These are phyloP conservation scores for Platysteira castanea DNA, from an alignment of 2,113 vertebrate genomes.

Conservation along the genomic window DNA sequence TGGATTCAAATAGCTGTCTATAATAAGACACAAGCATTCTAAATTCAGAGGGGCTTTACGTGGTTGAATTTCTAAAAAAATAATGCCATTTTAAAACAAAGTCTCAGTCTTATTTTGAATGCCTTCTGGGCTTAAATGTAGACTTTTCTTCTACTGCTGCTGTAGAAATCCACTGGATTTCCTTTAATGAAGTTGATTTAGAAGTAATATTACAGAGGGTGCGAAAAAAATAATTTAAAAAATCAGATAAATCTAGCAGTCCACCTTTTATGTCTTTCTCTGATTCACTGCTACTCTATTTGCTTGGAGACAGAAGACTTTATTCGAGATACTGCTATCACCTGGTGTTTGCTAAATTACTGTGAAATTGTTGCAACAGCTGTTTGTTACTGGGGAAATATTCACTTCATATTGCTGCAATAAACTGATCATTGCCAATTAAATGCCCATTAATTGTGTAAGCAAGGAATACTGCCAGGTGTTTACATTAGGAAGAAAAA, in stretches of 20 bases:
- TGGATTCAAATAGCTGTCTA: neutral
- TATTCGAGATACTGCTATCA: conserved; percentile 78
- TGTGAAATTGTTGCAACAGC: conserved; percentile 90
- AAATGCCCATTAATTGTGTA: conserved; percentile 98
- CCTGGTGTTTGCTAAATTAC: conserved; percentile 81
- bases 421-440: conserved; percentile 99
- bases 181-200: neutral
- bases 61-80: neutral
- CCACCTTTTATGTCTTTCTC: neutral
- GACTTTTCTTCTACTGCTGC: neutral
- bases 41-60: neutral
- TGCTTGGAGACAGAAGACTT: conserved; percentile 57
- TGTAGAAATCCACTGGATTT: neutral
- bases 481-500: conserved; percentile 93
- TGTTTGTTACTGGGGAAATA: conserved; percentile 91
- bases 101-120: neutral
- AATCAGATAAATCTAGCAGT: neutral
- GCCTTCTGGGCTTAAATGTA: neutral
- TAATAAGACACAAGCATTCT: neutral
- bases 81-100: neutral
- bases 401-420: conserved; percentile 88
- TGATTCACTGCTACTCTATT: conserved; percentile 1
- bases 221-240: neutral
- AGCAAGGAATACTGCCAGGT: conserved; percentile 94
- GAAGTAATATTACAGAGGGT: neutral